phyloP scores from a whole-genome alignment of 2,113 vertebrate genomes.

The Heterotis niloticus region DNA sequence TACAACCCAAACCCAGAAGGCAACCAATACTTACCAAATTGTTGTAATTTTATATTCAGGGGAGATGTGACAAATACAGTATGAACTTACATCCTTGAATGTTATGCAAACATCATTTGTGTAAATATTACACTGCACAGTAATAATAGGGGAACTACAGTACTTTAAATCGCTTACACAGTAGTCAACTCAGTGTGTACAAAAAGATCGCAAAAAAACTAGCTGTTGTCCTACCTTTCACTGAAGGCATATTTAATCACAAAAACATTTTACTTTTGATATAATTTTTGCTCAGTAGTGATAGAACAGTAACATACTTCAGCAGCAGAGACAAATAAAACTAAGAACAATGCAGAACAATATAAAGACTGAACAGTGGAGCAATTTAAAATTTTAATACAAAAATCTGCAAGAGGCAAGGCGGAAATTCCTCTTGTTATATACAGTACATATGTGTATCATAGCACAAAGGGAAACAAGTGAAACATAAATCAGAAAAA shows the following conservation, averaged over 20 bases:
- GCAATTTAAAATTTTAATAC: not conserved
- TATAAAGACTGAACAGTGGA: not conserved
- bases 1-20: constrained; percentile 57
- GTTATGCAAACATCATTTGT: constrained; percentile 55
- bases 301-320: no score
- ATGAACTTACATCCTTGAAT: constrained; percentile 72
- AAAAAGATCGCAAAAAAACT: no score
- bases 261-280: no score
- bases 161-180: no score
- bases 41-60: constrained; percentile 71
- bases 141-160: no score
- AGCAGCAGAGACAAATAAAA: not conserved
- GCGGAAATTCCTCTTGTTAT: constrained; percentile 34
- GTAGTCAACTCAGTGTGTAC: no score
- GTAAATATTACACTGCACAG: constrained; percentile 42
- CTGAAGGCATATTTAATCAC: no score
- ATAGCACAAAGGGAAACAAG: constrained; percentile 51
- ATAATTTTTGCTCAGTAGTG: not conserved
- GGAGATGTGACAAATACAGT: constrained; percentile 78
- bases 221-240: no score
- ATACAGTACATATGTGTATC: constrained; percentile 28
- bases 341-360: not conserved
- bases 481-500: constrained; percentile 49
- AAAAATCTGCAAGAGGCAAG: constrained; percentile 6
- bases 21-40: constrained; percentile 74